Evolutionary conservation across 2,888 invertebrate species (phyloP).

Genomic region (Leuctra nigra): DNA sequence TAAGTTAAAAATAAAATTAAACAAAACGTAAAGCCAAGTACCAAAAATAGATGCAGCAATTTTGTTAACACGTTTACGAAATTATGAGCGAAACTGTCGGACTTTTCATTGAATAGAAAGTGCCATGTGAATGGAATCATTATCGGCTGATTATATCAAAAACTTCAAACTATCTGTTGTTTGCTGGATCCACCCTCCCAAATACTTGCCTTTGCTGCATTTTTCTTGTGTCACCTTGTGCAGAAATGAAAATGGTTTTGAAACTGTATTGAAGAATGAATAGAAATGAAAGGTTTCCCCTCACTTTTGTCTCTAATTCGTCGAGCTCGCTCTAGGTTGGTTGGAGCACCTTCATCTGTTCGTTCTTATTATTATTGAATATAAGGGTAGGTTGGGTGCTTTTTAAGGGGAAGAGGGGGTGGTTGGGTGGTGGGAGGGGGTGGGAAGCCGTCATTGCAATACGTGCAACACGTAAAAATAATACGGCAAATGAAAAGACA

Average conservation of each 20-base stretch:
- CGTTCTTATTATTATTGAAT: conserved; percentile 1
- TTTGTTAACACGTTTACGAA: too few relatives aligned
- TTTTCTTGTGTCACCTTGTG: not conserved
- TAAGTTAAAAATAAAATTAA: not conserved
- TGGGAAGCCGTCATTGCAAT: conserved; percentile 20
- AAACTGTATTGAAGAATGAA: not conserved
- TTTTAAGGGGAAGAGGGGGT: not conserved
- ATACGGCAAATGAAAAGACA: conserved; percentile 16
- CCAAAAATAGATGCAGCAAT: too few relatives aligned
- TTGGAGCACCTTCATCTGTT: not conserved
- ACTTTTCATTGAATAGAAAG: too few relatives aligned
- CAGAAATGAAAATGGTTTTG: not conserved
- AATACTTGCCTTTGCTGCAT: not conserved
- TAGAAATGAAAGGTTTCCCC: not conserved
- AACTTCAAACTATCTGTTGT: too few relatives aligned
- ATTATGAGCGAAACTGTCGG: too few relatives aligned
- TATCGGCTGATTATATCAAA: too few relatives aligned
- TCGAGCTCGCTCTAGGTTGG: not conserved
- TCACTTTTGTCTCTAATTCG: conserved; percentile 4
- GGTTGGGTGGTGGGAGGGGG: not conserved
- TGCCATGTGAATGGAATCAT: too few relatives aligned
- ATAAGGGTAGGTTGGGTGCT: not conserved
- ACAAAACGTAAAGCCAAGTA: too few relatives aligned
- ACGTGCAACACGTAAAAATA: conserved; percentile 23
- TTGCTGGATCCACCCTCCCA: not conserved